Evolutionary conservation across 2,888 invertebrate genomes (phyloP), one percentile per base, ranked within the genome.

Genomic region (Halocaridina rubra): DNA sequence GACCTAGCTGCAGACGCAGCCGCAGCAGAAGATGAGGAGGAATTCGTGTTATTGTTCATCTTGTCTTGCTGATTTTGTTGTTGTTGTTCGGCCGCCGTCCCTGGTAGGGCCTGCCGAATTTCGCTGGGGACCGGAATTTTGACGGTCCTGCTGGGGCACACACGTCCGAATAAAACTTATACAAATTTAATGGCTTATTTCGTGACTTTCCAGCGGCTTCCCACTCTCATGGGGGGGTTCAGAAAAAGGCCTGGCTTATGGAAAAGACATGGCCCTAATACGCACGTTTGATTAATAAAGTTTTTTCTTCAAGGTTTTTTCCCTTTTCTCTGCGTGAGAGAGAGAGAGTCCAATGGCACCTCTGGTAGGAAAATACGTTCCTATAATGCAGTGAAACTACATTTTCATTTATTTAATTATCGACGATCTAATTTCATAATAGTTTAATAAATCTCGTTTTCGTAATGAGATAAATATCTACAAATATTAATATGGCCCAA

Each of bases 71-170:
- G n/a, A 59, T 39, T 81, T n/a, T 86, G 77, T 24, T 46, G n/a
- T 53, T 53, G n/a, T 53, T 53, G n/a, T 53, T 53, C 53, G 16
- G 81, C 86, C 81, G 86, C 86, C 81, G 81, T 86, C 86, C 86
- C 86, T 81, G 57, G 57, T 81, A 81, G 86, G 86, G 86, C 81
- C 75, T 86, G 86, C 86, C 86, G 86, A 81, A 86, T 74, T 79
- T 86, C 86, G 81, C 81, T 86, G 30, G 86, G 86, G 86, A 86
- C 86, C 86, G 86, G 86, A 86, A 86, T 86, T 81, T 86, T 86
- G 86, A 86, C 76, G 80, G 78, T 81, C 77, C 86, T 86, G 13
- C 64, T 80, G n/a, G n/a, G n/a, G 33, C 30, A 76, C 77, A 79
- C 61, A 81, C 78, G 74, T 29, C 32, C 24, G 72, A 19, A 86